These are phyloP conservation scores for Lutraria rhynchaena DNA, from an alignment of 1,140 invertebrate species.

Conservation along the genomic window DNA sequence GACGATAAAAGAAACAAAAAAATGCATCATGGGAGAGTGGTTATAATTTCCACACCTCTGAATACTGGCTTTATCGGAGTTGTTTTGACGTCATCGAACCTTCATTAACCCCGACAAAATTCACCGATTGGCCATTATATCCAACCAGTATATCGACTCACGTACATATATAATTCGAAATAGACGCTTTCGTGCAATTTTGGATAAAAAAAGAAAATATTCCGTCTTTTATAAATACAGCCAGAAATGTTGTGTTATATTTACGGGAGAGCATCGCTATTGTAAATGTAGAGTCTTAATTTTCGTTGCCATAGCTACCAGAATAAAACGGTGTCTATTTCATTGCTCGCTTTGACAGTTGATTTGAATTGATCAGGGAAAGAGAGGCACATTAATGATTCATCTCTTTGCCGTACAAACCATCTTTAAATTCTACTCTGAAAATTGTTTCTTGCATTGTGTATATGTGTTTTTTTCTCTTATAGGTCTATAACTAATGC, in stretches of 20 bases:
- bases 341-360: conserved; percentile 44
- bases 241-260: conserved; percentile 5
- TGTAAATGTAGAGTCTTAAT: conserved; percentile 51
- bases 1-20: too few species aligned
- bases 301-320: conserved; percentile 51
- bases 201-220: conserved; percentile 2
- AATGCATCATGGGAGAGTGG: too few species aligned
- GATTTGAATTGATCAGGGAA: conserved; percentile 55
- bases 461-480: too few species aligned
- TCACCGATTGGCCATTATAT: too few species aligned
- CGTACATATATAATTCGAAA: too few species aligned
- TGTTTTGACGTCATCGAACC: too few species aligned
- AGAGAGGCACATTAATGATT: conserved; percentile 53
- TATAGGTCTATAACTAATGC: too few species aligned
- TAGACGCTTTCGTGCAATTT: not conserved
- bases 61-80: too few species aligned
- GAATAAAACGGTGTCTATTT: conserved; percentile 56
- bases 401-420: conserved; percentile 16
- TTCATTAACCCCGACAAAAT: too few species aligned
- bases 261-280: conserved; percentile 47
- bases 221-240: conserved; percentile 6
- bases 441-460: not conserved
- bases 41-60: too few species aligned
- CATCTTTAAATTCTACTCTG: conserved; percentile 24
- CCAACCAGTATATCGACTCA: too few species aligned